Evolutionary conservation across 2,113 vertebrate species (phyloP).

Genomic region (Ceratotherium simum): DNA sequence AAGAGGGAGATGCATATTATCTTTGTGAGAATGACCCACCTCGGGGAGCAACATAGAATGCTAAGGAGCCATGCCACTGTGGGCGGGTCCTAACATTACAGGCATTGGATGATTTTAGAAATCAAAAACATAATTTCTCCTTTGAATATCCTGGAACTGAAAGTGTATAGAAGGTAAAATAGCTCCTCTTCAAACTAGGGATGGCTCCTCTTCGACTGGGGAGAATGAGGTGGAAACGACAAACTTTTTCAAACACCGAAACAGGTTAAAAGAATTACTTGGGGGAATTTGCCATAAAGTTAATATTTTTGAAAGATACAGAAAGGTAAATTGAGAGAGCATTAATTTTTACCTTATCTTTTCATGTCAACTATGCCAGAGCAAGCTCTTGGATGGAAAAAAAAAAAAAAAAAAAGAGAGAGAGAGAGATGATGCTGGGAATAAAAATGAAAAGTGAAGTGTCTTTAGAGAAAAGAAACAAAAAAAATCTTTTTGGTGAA

Average conservation of each 20-base stretch:
- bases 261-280: background rate
- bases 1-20: background rate
- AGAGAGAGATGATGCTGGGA: background rate
- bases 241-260: background rate
- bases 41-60: background rate
- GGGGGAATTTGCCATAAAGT: background rate
- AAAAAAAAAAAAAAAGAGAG: background rate
- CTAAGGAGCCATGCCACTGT: no score
- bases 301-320: conserved; percentile 16
- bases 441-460: background rate
- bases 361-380: background rate
- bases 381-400: background rate
- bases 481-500: background rate
- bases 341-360: conserved; percentile 11
- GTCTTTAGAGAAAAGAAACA: background rate
- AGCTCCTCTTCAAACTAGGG: background rate
- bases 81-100: background rate
- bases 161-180: background rate
- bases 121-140: background rate
- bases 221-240: background rate
- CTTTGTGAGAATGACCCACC: background rate
- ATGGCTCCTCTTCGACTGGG: background rate
- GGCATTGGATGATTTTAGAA: background rate
- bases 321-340: background rate
- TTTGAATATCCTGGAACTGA: background rate